Evolutionary conservation across 1,140 invertebrate genomes (phyloP), one percentile per base, ranked within the genome.

Genomic region (Sycophila sp.): DNA sequence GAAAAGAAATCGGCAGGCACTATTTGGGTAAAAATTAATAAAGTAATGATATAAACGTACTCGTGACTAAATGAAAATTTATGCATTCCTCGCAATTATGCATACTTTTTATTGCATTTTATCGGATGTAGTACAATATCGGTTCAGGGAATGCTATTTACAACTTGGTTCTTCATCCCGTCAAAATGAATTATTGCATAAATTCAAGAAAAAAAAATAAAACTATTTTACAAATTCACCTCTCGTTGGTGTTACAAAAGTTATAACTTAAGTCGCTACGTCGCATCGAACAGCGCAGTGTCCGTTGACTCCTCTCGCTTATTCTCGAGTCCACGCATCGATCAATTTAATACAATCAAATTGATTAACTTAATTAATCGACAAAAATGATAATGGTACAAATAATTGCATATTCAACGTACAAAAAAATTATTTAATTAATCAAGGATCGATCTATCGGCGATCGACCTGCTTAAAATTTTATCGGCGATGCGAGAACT

Each of bases 141-240:
- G n/a, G n/a, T n/a, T n/a, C 26, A 51, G 62, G 62, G 62, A 64
- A 64, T 64, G 62, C 19, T 64, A 64, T 64, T 53, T 64, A 64
- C 62, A 64, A 32, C n/a, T n/a, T n/a, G n/a, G n/a, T n/a, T n/a
- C n/a, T 53, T 53, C 51, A 30, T 28, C n/a, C 13, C 15, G 15
- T 40, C 19, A 22, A 47, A 47, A 47, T n/a, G n/a, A 47, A 17
- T 47, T 22, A 47, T 22, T 6, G 8, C 24, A 47, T 47, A 10
- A 17, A 32, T 62, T 26, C 17, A 28, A 45, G 15, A 47, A 15
- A 34, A 22, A 4, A 22, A 22, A 47, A 47, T 47, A 40, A 40
- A 47, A 47, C 7, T 8, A 47, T 10, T n/a, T 47, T 1, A 42
- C 19, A 19, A 4, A 42, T 3, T 19, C 13, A 40, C 38, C n/a